Evolutionary conservation across 2,888 invertebrate species (phyloP).

Genomic region (Agonopterix alstromeriana): DNA sequence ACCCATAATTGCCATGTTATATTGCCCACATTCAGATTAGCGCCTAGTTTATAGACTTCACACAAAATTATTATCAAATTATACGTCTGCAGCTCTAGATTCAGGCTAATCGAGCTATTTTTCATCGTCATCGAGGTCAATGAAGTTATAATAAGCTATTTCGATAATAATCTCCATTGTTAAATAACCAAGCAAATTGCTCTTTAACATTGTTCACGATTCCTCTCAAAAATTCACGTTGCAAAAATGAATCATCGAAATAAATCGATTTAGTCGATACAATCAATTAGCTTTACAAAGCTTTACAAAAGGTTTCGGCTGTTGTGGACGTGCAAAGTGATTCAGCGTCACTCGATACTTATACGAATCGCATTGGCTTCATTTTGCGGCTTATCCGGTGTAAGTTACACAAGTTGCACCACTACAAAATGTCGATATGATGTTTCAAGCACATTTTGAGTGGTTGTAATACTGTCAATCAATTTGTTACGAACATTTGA

Average conservation of each 20-base stretch:
- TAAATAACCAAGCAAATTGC: no score
- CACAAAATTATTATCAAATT: neutral
- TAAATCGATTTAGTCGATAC: slow-evolving; percentile 42
- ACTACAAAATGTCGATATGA: neutral
- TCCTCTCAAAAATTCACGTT: slow-evolving; percentile 29
- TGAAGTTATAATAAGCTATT: no score
- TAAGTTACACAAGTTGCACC: slow-evolving; percentile 29
- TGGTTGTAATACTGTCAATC: no score
- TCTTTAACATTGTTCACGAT: slow-evolving; percentile 5
- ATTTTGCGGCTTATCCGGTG: slow-evolving; percentile 46
- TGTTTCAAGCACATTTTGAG: no score
- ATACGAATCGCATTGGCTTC: slow-evolving; percentile 29
- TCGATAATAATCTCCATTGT: no score
- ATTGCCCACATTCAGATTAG: neutral
- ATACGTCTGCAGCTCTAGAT: neutral
- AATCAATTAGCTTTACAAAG: slow-evolving; percentile 45
- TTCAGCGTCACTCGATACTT: slow-evolving; percentile 46
- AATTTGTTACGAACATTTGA: no score
- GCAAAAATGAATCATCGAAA: slow-evolving; percentile 51
- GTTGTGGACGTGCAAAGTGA: slow-evolving; percentile 28
- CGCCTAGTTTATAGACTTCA: neutral
- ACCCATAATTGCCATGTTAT: slow-evolving; percentile 1
- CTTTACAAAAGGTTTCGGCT: slow-evolving; percentile 30
- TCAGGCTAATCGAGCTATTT: neutral
- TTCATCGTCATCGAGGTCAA: neutral